phyloP scores from a whole-genome alignment of 2,797 vertebrate genomes.

The Crax fasciolata region DNA sequence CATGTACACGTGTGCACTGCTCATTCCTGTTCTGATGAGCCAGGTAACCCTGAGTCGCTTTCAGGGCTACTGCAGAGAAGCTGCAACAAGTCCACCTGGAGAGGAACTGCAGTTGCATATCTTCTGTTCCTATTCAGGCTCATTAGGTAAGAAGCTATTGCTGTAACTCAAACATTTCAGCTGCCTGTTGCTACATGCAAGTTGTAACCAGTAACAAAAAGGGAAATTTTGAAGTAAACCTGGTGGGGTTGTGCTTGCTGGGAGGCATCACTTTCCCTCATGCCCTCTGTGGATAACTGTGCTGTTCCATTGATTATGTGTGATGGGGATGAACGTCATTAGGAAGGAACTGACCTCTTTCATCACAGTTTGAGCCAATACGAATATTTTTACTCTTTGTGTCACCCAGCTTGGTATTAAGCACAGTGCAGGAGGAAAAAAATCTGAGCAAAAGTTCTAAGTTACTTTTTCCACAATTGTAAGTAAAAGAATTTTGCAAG shows the following conservation, averaged over 20 bases:
- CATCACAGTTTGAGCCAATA: not conserved
- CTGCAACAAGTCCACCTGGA: too few relatives aligned
- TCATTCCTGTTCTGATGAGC: not conserved
- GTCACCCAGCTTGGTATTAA: not conserved
- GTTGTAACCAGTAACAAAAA: not conserved
- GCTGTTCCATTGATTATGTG: not conserved
- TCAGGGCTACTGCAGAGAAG: not conserved
- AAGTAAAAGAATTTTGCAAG: conserved; percentile 9
- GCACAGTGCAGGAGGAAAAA: not conserved
- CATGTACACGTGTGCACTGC: not conserved
- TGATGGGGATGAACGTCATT: not conserved
- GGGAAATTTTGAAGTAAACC: not conserved
- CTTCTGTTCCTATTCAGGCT: not conserved
- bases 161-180: not conserved
- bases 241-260: not conserved
- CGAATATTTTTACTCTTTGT: not conserved
- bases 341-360: not conserved
- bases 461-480: not conserved
- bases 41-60: not conserved
- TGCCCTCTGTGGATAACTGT: not conserved
- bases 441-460: not conserved
- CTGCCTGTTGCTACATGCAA: not conserved
- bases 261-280: not conserved
- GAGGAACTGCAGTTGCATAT: not conserved
- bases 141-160: not conserved